Percentiles rank a stretch among this genome's conserved stretches.
phyloP scores from a whole-genome alignment of 2,797 vertebrate genomes.

The Bryconaethiops microstoma region DNA sequence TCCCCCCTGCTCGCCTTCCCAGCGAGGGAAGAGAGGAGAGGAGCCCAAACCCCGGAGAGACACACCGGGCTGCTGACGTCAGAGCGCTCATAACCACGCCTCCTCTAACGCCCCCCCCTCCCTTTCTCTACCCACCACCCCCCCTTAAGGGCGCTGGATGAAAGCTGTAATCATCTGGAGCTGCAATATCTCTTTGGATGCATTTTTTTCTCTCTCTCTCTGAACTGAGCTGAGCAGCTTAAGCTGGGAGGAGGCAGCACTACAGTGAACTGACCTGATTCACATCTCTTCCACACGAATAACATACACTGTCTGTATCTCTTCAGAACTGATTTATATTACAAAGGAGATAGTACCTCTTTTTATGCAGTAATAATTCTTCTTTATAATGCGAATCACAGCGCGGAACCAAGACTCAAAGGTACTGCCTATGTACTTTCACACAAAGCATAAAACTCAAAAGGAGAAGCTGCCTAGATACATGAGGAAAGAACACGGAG shows the following conservation, averaged over 20 bases:
- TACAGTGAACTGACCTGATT: background rate
- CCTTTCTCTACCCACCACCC: too few species aligned
- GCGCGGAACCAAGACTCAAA: too few species aligned
- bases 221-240: conserved; percentile 7
- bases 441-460: too few species aligned
- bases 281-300: background rate
- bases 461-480: too few species aligned
- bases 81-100: too few species aligned
- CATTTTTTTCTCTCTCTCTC: background rate
- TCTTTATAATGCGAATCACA: too few species aligned
- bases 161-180: conserved; percentile 1
- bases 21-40: conserved; percentile 54
- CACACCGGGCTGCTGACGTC: conserved; percentile 59
- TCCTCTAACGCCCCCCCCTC: conserved; percentile 31
- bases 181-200: background rate
- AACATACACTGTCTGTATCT: too few species aligned
- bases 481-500: too few species aligned
- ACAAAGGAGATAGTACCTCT: too few species aligned
- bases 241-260: background rate
- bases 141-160: conserved; percentile 31
- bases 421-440: too few species aligned
- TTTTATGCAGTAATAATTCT: too few species aligned
- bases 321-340: too few species aligned
- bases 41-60: conserved; percentile 48
- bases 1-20: conserved; percentile 50